These are phyloP conservation scores for Podarcis siculus DNA, from an alignment of 2,797 vertebrate genomes.

Conservation along the genomic window DNA sequence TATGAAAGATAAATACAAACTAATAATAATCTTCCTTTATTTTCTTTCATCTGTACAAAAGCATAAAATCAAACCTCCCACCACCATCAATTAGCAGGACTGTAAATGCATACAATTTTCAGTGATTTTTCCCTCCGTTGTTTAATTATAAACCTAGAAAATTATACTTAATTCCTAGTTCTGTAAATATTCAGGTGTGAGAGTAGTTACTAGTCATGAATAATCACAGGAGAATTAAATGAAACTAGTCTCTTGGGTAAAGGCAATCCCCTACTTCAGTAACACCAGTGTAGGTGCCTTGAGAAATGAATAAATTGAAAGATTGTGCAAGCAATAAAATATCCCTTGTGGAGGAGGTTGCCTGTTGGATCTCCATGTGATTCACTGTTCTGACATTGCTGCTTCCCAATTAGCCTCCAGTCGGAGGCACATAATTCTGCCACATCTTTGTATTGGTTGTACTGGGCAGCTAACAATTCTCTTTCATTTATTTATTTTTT, in stretches of 20 bases:
- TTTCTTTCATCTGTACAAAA: slow-evolving; percentile 14
- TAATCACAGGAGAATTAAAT: background rate
- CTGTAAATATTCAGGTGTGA: background rate
- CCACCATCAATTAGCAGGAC: accelerated
- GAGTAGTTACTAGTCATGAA: background rate
- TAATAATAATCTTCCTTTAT: background rate
- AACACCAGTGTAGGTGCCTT: background rate
- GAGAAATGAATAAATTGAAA: background rate
- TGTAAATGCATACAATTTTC: background rate
- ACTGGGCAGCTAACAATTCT: too few species aligned
- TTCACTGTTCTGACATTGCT: background rate
- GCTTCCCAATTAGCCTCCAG: background rate
- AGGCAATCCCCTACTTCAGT: background rate
- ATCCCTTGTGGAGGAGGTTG: background rate
- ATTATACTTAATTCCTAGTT: background rate
- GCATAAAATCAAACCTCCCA: background rate
- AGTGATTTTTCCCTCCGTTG: background rate
- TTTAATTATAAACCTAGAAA: background rate
- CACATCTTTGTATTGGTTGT: background rate
- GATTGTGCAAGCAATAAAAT: background rate
- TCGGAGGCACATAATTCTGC: background rate
- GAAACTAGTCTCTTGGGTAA: background rate
- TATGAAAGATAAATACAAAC: background rate
- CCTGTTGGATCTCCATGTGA: background rate
- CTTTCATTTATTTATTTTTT: too few species aligned